Evolutionary conservation across 1,140 invertebrate genomes (phyloP), one percentile per base, ranked within the genome.

Genomic region (Drosophila ercepeae): DNA sequence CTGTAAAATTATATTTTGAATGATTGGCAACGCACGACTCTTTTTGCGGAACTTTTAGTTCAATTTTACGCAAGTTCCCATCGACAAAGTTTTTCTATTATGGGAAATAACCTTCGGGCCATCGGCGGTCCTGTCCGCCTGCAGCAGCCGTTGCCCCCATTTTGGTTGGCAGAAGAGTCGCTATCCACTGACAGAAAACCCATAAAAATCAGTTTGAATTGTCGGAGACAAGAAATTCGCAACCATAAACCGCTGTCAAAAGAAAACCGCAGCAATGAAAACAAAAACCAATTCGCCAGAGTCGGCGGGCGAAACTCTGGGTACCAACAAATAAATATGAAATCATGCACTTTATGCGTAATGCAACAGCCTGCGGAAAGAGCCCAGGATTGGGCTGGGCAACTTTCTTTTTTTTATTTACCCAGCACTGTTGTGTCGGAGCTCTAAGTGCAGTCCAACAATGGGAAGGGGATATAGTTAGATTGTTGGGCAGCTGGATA

Each of bases 311-410:
- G 36, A 71, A 84, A 63, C 79, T 52, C 29, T 44, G 41, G 9
- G 41, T n/a, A 60, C 60, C 74, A 74, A 74, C 79, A 82, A 82
- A 82, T 78, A 82, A 86, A 86, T 83, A 72, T 76, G 53, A 83
- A 79, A 76, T 75, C 72, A 79, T 83, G 71, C 70, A 79, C 60
- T 83, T 72, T 78, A 84, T 84, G 79, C 69, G 59, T 65, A 78
- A 74, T 65, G 70, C 79, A 58, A 84, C 54, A 70, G 55, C 54
- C 63, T 54, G 36, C 71, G 48, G 49, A 45, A 58, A 49, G 50
- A 19, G 59, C 8, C n/a, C 16, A n/a, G 9, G 21, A 39, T 16
- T 36, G 8, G 45, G 25, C 16, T 18, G 49, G 11, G 41, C n/a
- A 21, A 46, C 48, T 52, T 53, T 36, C 71, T 18, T 49, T 55